Base-by-base conservation (phyloP, 1,140 invertebrate species). In the Drosophila sulfurigaster region DNA sequence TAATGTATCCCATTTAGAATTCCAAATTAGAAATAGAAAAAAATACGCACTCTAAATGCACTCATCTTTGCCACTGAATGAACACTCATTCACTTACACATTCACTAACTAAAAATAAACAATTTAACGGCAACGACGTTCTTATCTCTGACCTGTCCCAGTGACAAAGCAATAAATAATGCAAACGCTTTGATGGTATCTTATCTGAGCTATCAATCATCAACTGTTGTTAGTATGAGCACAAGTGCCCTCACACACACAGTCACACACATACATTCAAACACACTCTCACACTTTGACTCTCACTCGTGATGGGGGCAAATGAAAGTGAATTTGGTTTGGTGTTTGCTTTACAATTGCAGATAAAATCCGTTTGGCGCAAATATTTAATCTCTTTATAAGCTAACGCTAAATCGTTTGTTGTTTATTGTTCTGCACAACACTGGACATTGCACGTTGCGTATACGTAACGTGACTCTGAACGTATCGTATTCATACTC, bases 191-290 rank as follows among this genome's bases (percentile, higher is more conserved):
- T 70, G 60, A 63, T 49, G 56, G 41, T 87, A 86, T 86, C 79
- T 86, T 87, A 86, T 86, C 75, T 15, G 16, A 49, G 67, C 63
- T 79, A 79, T 86, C 82, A 82, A 87, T 86, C 82, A 76, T 68
- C 25, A 38, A 11, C 35, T 60, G 63, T 64, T 60, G 65, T 38
- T 74, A 28, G 38, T 57, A 56, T 46, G 28, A 43, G 51, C 25
- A 52, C 43, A 35, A 32, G 58, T 62, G 45, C 4, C 3, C 35
- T 43, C n/a, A 64, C 16, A 67, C 43, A 48, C 7, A 48, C 38
- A 8, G 8, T 30, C 16, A 32, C 20, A 8, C 30, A 48, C 60
- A n/a, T 7, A 15, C 58, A 28, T 1, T 1, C 64, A 15, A n/a
- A n/a, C 8, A 46, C 11, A 43, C 41, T 13, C 41, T 25, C 20